phyloP scores from a whole-genome alignment of 2,888 invertebrate genomes.

The Caenorhabditis auriculariae region DNA sequence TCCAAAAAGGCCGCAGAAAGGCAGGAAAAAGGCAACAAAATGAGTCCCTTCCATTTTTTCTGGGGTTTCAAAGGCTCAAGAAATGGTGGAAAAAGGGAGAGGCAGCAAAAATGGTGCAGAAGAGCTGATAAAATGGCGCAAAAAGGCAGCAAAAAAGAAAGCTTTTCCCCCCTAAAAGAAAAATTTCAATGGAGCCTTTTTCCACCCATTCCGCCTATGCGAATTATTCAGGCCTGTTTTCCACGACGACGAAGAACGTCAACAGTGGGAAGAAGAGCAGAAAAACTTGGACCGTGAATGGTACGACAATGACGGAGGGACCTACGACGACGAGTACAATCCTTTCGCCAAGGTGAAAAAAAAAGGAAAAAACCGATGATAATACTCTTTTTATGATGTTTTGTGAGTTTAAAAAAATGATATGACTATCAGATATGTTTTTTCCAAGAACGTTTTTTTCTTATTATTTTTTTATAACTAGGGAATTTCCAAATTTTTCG shows the following conservation, averaged over 20 bases:
- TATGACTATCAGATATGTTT: slow-evolving; percentile 2
- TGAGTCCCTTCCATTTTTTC: no score
- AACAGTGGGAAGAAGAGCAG: slow-evolving; percentile 87
- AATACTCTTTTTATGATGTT: background rate
- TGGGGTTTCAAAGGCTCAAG: no score
- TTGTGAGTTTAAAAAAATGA: background rate
- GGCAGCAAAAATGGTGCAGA: no score
- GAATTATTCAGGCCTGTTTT: slow-evolving; percentile 40
- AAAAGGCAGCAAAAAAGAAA: no score
- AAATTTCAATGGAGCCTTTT: no score
- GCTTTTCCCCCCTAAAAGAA: slow-evolving; percentile 1
- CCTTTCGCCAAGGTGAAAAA: slow-evolving; percentile 75
- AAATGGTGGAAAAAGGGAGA: no score
- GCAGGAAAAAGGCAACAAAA: no score
- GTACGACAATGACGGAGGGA: slow-evolving; percentile 92
- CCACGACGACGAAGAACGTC: slow-evolving; percentile 73
- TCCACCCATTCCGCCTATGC: no score
- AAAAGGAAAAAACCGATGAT: no score
- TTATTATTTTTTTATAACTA: background rate
- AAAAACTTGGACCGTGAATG: slow-evolving; percentile 86
- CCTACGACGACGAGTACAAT: slow-evolving; percentile 78
- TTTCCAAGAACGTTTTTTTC: background rate
- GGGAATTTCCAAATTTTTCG: no score
- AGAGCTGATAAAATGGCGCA: no score
- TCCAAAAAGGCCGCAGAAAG: no score